phyloP scores from a whole-genome alignment of 2,113 vertebrate species.

The Hyla sarda region DNA sequence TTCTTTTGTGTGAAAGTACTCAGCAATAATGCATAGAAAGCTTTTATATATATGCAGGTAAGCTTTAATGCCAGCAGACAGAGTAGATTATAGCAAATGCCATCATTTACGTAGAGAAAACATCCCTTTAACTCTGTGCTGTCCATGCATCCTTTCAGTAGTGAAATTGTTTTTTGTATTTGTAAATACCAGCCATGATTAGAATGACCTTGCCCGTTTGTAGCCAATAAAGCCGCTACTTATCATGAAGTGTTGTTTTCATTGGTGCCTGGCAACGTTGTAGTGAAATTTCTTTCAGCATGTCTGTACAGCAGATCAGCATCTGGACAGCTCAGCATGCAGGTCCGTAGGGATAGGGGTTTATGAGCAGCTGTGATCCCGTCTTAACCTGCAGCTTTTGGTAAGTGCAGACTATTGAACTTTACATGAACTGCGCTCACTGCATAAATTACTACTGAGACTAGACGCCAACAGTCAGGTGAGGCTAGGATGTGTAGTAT shows the following conservation, averaged over 20 bases:
- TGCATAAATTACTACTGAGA: conserved; percentile 38
- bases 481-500: background rate
- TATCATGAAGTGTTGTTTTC: background rate
- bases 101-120: too few species aligned
- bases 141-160: background rate
- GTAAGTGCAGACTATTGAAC: conserved; percentile 53
- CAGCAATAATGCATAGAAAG: too few species aligned
- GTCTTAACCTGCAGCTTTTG: conserved; percentile 45
- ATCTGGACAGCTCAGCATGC: conserved; percentile 44
- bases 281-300: background rate
- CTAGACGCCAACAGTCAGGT: conserved; percentile 29
- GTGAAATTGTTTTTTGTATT: background rate
- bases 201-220: background rate
- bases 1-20: background rate
- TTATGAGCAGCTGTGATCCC: conserved; percentile 55
- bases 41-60: too few species aligned
- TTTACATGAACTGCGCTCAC: conserved; percentile 38
- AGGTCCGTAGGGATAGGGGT: conserved; percentile 31
- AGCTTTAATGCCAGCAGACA: too few species aligned
- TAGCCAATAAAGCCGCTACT: background rate
- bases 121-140: background rate
- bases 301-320: conserved; percentile 25
- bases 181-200: background rate
- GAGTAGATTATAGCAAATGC: too few species aligned
- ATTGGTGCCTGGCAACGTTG: background rate